phyloP scores from a whole-genome alignment of 92 coral and sea anemone genomes.

The Zoanthus solanderi region DNA sequence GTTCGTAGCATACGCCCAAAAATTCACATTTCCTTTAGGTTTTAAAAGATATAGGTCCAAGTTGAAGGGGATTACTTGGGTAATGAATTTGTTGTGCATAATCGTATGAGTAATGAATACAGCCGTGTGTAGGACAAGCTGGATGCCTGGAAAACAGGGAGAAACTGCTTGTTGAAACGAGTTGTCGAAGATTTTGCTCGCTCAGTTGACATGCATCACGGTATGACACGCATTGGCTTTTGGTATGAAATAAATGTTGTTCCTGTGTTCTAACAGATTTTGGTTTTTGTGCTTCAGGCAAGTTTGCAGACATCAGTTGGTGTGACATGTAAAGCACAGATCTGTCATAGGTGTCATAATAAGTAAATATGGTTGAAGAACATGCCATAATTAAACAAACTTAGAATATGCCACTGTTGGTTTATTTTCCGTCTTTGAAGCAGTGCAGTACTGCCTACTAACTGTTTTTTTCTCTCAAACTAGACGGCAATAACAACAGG shows the following conservation, averaged over 20 bases:
- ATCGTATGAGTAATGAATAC: slow-evolving; percentile 65
- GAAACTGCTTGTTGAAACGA: not conserved
- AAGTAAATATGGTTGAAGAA: not conserved
- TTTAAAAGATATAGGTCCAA: slow-evolving; percentile 58
- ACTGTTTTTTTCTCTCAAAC: slow-evolving; percentile 33
- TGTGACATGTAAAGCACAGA: slow-evolving; percentile 52
- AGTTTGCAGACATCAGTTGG: slow-evolving; percentile 51
- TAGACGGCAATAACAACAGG: slow-evolving; percentile 29
- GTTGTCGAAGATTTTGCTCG: not conserved
- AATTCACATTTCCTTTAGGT: slow-evolving; percentile 46
- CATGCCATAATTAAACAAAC: slow-evolving; percentile 6
- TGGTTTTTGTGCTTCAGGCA: slow-evolving; percentile 43
- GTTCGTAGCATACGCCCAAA: slow-evolving; percentile 41
- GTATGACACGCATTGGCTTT: slow-evolving; percentile 18
- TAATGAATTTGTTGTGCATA: slow-evolving; percentile 64
- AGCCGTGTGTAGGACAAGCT: slow-evolving; percentile 48
- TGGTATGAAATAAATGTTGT: not conserved
- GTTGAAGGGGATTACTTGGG: slow-evolving; percentile 67
- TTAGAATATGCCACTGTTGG: not conserved
- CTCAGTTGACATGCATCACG: slow-evolving; percentile 5
- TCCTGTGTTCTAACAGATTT: not conserved
- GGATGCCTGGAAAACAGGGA: slow-evolving; percentile 17
- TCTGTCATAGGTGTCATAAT: slow-evolving; percentile 56
- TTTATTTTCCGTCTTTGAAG: not conserved
- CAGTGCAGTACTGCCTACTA: slow-evolving; percentile 19